Conservation (phyloP, 2,113 vertebrate genomes). For the Malaclemys terrapin region DNA sequence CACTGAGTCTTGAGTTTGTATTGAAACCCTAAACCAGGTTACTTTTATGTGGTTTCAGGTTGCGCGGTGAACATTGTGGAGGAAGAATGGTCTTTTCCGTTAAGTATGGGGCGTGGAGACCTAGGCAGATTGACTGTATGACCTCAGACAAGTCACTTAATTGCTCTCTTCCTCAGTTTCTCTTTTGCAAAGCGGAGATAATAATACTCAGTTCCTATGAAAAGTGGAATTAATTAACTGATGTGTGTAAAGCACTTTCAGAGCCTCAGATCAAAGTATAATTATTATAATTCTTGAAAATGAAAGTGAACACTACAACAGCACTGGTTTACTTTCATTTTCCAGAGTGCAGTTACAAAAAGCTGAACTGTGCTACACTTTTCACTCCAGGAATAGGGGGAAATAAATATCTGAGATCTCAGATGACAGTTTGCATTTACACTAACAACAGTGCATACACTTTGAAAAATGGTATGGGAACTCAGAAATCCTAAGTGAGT, state of each 20-base stretch:
- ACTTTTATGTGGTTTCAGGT: conserved; percentile 4
- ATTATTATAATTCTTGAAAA: conserved; percentile 1
- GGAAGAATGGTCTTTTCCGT: conserved; percentile 3
- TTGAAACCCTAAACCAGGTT: background rate
- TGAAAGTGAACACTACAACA: background rate
- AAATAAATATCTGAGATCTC: background rate
- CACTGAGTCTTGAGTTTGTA: background rate
- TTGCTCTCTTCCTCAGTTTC: conserved; percentile 27
- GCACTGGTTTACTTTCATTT: background rate
- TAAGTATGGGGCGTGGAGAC: background rate
- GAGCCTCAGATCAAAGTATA: background rate
- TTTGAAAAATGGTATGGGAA: background rate
- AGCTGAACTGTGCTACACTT: conserved; percentile 13
- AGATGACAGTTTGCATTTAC: conserved; percentile 2
- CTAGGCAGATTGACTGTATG: background rate
- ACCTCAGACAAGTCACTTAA: background rate
- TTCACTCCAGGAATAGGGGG: background rate
- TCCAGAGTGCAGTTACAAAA: background rate
- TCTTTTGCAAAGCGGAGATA: background rate
- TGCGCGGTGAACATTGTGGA: background rate
- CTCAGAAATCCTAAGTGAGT: background rate
- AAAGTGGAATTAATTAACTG: background rate
- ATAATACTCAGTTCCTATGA: background rate
- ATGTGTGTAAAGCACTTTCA: background rate
- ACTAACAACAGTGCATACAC: background rate